Evolutionary conservation across 2,797 vertebrate genomes (phyloP).

Genomic region (Danionella dracula): DNA sequence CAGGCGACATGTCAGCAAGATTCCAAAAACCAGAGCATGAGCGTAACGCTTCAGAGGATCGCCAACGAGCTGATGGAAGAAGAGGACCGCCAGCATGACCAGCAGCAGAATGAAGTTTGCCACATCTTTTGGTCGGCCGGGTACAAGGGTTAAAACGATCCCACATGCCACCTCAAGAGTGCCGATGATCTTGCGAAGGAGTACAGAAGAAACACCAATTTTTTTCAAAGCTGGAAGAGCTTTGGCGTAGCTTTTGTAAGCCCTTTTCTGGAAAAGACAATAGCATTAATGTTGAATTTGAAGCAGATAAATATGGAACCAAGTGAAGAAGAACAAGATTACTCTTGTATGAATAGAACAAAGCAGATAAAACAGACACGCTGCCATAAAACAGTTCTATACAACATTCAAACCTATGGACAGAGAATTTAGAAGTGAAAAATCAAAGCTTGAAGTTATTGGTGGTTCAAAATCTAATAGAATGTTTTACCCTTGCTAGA

Average conservation of each 20-base stretch:
- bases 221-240: conserved; percentile 92
- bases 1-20: conserved; percentile 93
- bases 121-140: conserved; percentile 90
- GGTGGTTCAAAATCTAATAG: too few relatives aligned
- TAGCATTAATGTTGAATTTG: too few relatives aligned
- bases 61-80: conserved; percentile 96
- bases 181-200: conserved; percentile 94
- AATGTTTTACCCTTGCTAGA: too few relatives aligned
- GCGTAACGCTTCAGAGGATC: conserved; percentile 96
- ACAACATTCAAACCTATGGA: too few relatives aligned
- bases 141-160: conserved; percentile 91
- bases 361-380: too few relatives aligned
- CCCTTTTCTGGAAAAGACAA: conserved; percentile 82
- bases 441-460: too few relatives aligned
- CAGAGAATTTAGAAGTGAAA: too few relatives aligned
- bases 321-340: too few relatives aligned
- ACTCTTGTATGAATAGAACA: too few relatives aligned
- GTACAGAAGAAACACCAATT: conserved; percentile 91
- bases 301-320: too few relatives aligned
- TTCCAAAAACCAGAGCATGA: conserved; percentile 96
- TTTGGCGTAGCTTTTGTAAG: conserved; percentile 96
- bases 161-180: conserved; percentile 91
- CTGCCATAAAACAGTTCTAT: too few relatives aligned
- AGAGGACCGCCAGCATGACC: conserved; percentile 91
- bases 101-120: conserved; percentile 95